These are phyloP conservation scores for Camelus dromedarius DNA, from an alignment of 2,113 vertebrate species.

Conservation along the genomic window DNA sequence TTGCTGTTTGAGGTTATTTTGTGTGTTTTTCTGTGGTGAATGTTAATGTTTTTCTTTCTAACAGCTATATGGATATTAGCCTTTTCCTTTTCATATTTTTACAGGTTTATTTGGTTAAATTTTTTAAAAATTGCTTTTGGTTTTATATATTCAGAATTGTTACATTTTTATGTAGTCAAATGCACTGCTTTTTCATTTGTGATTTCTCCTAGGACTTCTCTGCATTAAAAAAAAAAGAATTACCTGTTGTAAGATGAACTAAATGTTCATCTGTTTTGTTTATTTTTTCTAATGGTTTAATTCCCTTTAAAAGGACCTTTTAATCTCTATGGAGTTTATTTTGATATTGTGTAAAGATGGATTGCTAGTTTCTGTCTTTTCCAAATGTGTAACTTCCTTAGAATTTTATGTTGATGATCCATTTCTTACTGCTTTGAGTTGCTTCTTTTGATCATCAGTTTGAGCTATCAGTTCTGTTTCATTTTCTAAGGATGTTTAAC, in stretches of 20 bases:
- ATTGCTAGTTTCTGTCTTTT: conserved; percentile 19
- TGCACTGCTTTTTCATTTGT: conserved; percentile 19
- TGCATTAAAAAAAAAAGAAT: conserved; percentile 36
- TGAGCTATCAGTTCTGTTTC: not conserved
- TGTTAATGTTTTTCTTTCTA: conserved; percentile 18
- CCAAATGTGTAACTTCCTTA: not conserved
- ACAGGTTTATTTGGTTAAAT: not conserved
- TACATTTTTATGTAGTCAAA: not conserved
- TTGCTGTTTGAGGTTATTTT: not conserved
- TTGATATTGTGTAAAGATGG: not conserved
- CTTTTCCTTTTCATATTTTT: conserved; percentile 34
- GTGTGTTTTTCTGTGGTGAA: not conserved
- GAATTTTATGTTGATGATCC: conserved; percentile 9
- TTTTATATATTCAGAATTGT: conserved; percentile 37
- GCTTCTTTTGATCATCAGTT: conserved; percentile 26
- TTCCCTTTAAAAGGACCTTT: not conserved
- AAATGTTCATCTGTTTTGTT: not conserved
- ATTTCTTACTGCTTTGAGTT: conserved; percentile 24
- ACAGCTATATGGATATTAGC: not conserved
- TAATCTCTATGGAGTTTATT: not conserved
- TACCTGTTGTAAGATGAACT: not conserved
- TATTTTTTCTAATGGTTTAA: conserved; percentile 17
- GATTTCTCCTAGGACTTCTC: conserved; percentile 22
- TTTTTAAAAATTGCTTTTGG: not conserved
- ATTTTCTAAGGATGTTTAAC: not conserved